A percentile compares a stretch with the other conserved stretches of the same genome.
Evolutionary conservation across 2,888 invertebrate species (phyloP).

Genomic region (Zeuzera pyrina): DNA sequence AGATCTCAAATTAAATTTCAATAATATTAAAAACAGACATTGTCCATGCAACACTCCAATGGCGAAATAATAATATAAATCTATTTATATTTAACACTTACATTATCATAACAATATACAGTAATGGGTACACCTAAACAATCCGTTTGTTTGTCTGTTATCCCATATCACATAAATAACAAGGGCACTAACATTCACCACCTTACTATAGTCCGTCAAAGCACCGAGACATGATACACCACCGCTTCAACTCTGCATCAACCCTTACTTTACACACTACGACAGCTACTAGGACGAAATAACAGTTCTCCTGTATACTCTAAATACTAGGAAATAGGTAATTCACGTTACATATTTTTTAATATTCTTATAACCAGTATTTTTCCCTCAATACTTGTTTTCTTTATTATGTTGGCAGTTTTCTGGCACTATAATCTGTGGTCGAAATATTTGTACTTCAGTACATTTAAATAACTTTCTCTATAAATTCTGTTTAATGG

Average conservation of each 20-base stretch:
- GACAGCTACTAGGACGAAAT: background rate
- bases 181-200: slow-evolving; percentile 47
- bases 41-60: slow-evolving; percentile 39
- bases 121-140: slow-evolving; percentile 39
- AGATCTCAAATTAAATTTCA: slow-evolving; percentile 26
- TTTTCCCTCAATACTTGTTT: no score
- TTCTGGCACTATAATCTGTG: no score
- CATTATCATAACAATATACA: slow-evolving; percentile 48
- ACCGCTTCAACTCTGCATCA: background rate
- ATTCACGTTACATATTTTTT: no score
- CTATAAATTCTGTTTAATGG: no score
- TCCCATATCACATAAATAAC: slow-evolving; percentile 50
- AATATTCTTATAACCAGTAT: no score
- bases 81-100: slow-evolving; percentile 64
- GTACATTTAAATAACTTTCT: no score
- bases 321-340: no score
- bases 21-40: slow-evolving; percentile 67
- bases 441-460: no score
- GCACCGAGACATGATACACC: background rate
- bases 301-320: no score
- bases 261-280: background rate
- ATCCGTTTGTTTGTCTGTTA: slow-evolving; percentile 31
- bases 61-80: slow-evolving; percentile 38
- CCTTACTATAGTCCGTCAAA: slow-evolving; percentile 12
- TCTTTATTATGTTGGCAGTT: no score